Conservation (phyloP, 1,140 invertebrate species). For the Lysiphlebus fabarum region DNA sequence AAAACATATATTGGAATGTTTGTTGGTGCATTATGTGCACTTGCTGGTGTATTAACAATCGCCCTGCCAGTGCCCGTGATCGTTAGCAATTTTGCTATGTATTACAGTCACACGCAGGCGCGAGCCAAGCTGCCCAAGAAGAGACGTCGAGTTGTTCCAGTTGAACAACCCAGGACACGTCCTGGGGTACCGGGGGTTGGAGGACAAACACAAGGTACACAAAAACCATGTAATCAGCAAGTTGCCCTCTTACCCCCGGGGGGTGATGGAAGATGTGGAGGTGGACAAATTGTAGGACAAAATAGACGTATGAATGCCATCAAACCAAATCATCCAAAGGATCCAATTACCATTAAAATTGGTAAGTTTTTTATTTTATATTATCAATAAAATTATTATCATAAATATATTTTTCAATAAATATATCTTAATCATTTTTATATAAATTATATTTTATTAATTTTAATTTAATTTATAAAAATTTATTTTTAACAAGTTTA, state of each 20-base stretch:
- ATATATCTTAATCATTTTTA: too few species aligned
- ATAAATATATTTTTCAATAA: too few species aligned
- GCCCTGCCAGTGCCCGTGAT: constrained; percentile 96
- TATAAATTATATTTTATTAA: too few species aligned
- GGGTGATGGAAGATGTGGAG: constrained; percentile 48
- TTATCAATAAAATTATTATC: too few species aligned
- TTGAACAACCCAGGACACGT: constrained; percentile 75
- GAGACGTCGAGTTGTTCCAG: constrained; percentile 87
- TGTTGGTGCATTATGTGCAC: constrained; percentile 90
- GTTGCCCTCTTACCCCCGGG: constrained; percentile 39
- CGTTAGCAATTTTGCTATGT: constrained; percentile 98
- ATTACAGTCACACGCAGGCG: constrained; percentile 93
- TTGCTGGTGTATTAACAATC: constrained; percentile 95
- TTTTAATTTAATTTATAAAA: too few species aligned
- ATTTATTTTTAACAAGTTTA: too few species aligned
- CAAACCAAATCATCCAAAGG: constrained; percentile 77
- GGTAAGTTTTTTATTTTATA: constrained; percentile 50
- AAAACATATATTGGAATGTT: constrained; percentile 96
- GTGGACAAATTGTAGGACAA: constrained; percentile 54
- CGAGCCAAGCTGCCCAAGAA: constrained; percentile 96
- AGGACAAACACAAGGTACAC: constrained; percentile 28
- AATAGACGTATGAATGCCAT: constrained; percentile 79
- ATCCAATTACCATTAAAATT: constrained; percentile 71
- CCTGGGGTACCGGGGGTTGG: constrained; percentile 39
- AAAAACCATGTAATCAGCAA: constrained; percentile 36